A percentile compares a stretch with the other conserved stretches of the same genome.
Evolutionary conservation across 2,888 invertebrate species (phyloP).

Genomic region (Dinocampus coccinellae): DNA sequence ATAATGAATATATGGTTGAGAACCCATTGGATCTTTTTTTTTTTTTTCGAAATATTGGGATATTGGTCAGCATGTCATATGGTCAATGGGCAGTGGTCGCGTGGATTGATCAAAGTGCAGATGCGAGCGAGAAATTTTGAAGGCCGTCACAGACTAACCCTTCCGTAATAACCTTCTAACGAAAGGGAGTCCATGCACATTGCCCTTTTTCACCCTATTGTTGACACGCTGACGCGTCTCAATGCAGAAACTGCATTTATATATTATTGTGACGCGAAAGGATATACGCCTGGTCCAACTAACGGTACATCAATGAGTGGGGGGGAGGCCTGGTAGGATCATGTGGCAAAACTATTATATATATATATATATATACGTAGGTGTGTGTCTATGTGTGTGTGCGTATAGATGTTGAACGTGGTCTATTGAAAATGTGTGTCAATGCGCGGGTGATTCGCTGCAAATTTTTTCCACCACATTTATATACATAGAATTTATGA

Average conservation of each 20-base stretch:
- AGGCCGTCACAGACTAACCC: conserved; percentile 60
- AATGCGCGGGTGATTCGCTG: conserved; percentile 30
- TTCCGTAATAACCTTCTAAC: conserved; percentile 65
- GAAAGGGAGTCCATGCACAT: conserved; percentile 53
- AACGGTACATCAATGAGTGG: conserved; percentile 54
- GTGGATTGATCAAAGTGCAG: conserved; percentile 62
- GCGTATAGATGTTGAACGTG: no score
- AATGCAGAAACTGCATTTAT: conserved; percentile 57
- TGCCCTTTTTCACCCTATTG: conserved; percentile 43
- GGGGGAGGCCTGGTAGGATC: conserved; percentile 31
- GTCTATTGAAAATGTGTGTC: conserved; percentile 47
- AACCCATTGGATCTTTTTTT: conserved; percentile 44
- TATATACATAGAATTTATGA: conserved; percentile 14
- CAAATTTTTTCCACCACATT: conserved; percentile 24
- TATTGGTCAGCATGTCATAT: conserved; percentile 70
- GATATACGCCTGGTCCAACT: conserved; percentile 54
- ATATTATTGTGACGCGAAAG: conserved; percentile 43
- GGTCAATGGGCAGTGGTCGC: conserved; percentile 65
- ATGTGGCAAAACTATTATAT: conserved; percentile 26
- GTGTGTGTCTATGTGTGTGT: conserved; percentile 16
- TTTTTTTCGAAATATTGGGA: conserved; percentile 52
- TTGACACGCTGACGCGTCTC: conserved; percentile 51
- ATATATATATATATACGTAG: conserved; percentile 22
- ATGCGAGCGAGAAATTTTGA: conserved; percentile 52
- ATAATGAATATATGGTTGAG: conserved; percentile 43